These are phyloP conservation scores for Eonycteris spelaea DNA, from an alignment of 2,113 vertebrate genomes.

Conservation along the genomic window DNA sequence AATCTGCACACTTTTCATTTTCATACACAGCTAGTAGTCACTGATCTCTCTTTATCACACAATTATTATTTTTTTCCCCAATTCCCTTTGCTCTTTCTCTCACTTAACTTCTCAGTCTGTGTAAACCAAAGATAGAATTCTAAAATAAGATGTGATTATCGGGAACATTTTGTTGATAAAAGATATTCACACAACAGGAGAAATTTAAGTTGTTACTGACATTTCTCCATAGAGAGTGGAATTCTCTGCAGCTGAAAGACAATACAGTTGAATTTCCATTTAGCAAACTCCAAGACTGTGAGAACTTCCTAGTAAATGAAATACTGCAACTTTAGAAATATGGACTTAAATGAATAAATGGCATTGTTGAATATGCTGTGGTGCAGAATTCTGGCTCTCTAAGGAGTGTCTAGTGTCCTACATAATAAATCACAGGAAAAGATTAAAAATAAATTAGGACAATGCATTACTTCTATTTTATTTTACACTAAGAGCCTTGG, in stretches of 20 bases:
- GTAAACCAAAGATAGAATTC: slow-evolving; percentile 38
- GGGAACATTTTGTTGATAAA: slow-evolving; percentile 52
- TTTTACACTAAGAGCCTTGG: not conserved
- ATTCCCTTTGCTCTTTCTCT: slow-evolving; percentile 39
- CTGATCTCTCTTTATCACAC: slow-evolving; percentile 49
- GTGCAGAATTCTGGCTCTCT: slow-evolving; percentile 29
- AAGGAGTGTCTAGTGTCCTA: slow-evolving; percentile 47
- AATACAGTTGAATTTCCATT: slow-evolving; percentile 42
- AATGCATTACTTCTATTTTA: slow-evolving; percentile 41
- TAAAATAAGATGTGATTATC: slow-evolving; percentile 38
- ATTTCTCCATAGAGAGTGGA: slow-evolving; percentile 48
- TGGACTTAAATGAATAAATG: slow-evolving; percentile 53
- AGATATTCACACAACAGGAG: slow-evolving; percentile 42
- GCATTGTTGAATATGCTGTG: not conserved
- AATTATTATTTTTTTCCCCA: slow-evolving; percentile 35
- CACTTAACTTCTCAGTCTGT: slow-evolving; percentile 20
- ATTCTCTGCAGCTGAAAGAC: slow-evolving; percentile 31
- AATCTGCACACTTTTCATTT: slow-evolving; percentile 66
- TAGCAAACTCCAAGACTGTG: slow-evolving; percentile 48
- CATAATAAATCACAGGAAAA: slow-evolving; percentile 55
- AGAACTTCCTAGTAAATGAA: slow-evolving; percentile 34
- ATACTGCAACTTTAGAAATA: slow-evolving; percentile 48
- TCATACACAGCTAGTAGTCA: slow-evolving; percentile 50
- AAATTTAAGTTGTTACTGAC: not conserved
- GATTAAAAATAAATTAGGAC: slow-evolving; percentile 69